phyloP scores from a whole-genome alignment of 2,797 vertebrate species.

The Gymnodraco acuticeps region DNA sequence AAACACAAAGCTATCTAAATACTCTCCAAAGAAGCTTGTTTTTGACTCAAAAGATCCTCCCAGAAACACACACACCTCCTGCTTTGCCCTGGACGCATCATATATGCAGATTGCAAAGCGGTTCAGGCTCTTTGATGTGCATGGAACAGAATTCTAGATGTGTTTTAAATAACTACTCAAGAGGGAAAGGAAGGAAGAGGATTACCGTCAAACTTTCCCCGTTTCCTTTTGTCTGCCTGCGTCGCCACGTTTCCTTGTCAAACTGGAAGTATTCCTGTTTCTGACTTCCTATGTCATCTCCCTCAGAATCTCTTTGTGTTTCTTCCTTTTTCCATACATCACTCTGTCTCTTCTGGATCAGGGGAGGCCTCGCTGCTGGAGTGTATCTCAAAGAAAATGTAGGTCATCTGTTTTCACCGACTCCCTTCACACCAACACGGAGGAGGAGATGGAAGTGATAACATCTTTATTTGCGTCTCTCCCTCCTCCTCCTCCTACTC shows the following conservation, averaged over 20 bases:
- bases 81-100: conserved; percentile 76
- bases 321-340: conserved; percentile 23
- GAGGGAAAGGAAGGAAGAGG: conserved; percentile 70
- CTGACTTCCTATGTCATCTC: conserved; percentile 36
- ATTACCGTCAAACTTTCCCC: conserved; percentile 78
- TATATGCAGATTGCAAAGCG: conserved; percentile 81
- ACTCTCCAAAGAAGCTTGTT: conserved; percentile 68
- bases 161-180: conserved; percentile 81
- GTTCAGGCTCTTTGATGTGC: conserved; percentile 82
- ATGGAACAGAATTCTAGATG: conserved; percentile 82
- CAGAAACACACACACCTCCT: conserved; percentile 39
- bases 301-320: background rate
- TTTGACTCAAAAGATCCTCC: conserved; percentile 53
- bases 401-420: conserved; percentile 81
- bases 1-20: conserved; percentile 55
- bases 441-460: conserved; percentile 68
- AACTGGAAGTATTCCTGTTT: conserved; percentile 58
- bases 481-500: background rate
- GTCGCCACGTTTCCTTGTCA: conserved; percentile 58
- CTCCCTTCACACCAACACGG: conserved; percentile 72
- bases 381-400: conserved; percentile 80
- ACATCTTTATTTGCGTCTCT: conserved; percentile 56
- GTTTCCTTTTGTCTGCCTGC: conserved; percentile 65
- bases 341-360: conserved; percentile 46
- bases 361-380: conserved; percentile 66